Base-by-base conservation (phyloP, 2,113 vertebrate genomes). In the Pseudonaja textilis region DNA sequence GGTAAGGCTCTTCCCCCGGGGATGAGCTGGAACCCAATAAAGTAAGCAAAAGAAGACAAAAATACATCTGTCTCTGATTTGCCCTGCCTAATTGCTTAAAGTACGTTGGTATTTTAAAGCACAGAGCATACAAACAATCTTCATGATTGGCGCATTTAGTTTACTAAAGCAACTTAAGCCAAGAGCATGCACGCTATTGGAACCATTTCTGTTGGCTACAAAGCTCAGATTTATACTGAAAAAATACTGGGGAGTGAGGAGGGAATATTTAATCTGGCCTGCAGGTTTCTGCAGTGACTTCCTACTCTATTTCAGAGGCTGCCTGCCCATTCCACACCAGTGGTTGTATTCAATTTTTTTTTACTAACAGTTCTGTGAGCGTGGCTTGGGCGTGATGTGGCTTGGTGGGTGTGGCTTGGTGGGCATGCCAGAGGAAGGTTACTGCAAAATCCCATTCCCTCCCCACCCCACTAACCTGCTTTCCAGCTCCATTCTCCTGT, bases 111-210 rank as follows among this genome's bases (percentile, higher is more conserved):
- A 7, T 59, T 89, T 59, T 69, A n/a, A 69, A 29, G 34, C 23
- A 25, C 0, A 10, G 39, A 89, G 39, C n/a, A 8, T 26, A 47
- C 52, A 87, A 54, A 52, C 45, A 54, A 54, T 22, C 55, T 11
- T 42, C 16, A 23, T n/a, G 34, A 57, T 57, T 57, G 52, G 23
- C 16, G 26, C 8, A 47, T 57, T 59, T 29, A 22, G 26, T 56
- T 59, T 39, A 42, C 29, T 34, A 55, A 11, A 26, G 56, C 54
- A 59, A 93, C 92, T 64, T 52, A 8, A 96, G 34, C 1, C 3
- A 12, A 26, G 26, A 61, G 45, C 91, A 95, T 45, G 93, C 95
- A 42, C 89, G 90, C 59, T 93, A 59, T 94, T 34, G 93, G 87
- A 93, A 94, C 57, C 2, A 42, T 39, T 81, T 29, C 96, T 45